Percentiles rank a stretch among this genome's conserved stretches.
Evolutionary conservation across 2,113 vertebrate species (phyloP).

Genomic region (Talpa occidentalis): DNA sequence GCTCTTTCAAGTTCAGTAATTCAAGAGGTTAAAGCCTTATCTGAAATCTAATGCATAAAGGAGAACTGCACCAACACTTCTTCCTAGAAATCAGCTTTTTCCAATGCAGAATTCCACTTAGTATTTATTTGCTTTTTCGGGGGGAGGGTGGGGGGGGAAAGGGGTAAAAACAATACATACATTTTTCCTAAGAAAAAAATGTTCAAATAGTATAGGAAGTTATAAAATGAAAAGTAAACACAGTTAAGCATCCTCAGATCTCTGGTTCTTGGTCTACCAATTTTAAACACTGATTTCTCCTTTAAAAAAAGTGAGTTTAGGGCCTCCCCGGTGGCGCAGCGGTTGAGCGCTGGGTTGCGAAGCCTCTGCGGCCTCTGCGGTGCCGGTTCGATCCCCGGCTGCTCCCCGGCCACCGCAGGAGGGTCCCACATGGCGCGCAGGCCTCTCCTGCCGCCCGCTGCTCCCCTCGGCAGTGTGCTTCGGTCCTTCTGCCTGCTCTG

Average conservation of each 20-base stretch:
- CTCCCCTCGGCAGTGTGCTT: too few relatives aligned
- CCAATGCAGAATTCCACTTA: background rate
- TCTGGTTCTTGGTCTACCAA: background rate
- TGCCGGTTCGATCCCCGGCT: too few relatives aligned
- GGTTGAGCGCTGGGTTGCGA: too few relatives aligned
- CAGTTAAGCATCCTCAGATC: background rate
- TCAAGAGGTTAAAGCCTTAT: background rate
- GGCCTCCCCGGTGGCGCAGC: too few relatives aligned
- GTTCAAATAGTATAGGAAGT: background rate
- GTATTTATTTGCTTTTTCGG: background rate
- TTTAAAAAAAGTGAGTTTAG: background rate
- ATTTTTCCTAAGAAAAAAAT: background rate
- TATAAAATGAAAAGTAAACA: constrained; percentile 11
- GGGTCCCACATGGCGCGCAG: too few relatives aligned
- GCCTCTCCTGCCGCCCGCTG: too few relatives aligned
- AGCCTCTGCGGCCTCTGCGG: too few relatives aligned
- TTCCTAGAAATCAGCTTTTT: constrained; percentile 6
- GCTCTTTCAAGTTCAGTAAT: background rate
- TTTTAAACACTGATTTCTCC: background rate
- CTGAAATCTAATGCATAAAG: background rate
- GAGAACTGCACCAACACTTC: background rate
- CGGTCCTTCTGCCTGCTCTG: too few relatives aligned
- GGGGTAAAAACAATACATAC: background rate
- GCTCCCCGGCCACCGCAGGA: too few relatives aligned
- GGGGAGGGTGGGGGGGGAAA: too few relatives aligned